Conservation (phyloP, 37 sponge, comb jelly and placozoan genomes). For the Ephydatia muelleri region DNA sequence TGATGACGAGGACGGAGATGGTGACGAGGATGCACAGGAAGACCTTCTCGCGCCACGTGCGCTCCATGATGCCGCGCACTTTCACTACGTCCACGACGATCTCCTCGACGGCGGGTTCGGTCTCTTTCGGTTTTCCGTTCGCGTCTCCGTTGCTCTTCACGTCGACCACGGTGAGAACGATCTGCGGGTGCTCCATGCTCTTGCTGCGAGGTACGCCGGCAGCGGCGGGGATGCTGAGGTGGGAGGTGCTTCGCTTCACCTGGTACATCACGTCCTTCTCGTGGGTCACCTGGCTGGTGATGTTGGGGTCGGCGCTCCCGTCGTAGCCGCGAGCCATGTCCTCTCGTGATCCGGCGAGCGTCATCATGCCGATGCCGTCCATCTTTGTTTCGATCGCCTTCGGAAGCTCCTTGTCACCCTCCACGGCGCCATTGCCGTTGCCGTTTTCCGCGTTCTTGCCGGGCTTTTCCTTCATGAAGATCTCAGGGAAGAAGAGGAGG, state of each 20-base stretch:
- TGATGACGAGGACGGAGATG: slow-evolving; percentile 26
- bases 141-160: not conserved
- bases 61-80: not conserved
- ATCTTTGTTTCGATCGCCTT: not conserved
- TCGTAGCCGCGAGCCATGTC: slow-evolving; percentile 9
- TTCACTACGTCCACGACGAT: not conserved
- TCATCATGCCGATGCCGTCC: not conserved
- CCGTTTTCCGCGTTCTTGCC: slow-evolving; percentile 3
- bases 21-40: slow-evolving; percentile 16
- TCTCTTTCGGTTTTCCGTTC: not conserved
- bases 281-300: slow-evolving; percentile 9
- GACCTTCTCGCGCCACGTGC: slow-evolving; percentile 24
- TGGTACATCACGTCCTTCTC: slow-evolving; percentile 18
- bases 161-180: not conserved
- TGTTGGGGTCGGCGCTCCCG: slow-evolving; percentile 17
- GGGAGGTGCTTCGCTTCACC: slow-evolving; percentile 11
- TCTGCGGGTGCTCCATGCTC: not conserved
- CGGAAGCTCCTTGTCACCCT: too few species aligned
- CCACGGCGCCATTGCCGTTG: too few species aligned
- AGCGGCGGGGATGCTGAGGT: slow-evolving; percentile 12
- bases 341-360: slow-evolving; percentile 8
- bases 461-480: not conserved
- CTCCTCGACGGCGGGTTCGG: not conserved
- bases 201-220: not conserved
- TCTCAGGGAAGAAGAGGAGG: slow-evolving; percentile 1